Percentiles rank a stretch among this genome's conserved stretches.
phyloP scores from a whole-genome alignment of 2,113 vertebrate genomes.

The Chamaetylas fuelleborni region DNA sequence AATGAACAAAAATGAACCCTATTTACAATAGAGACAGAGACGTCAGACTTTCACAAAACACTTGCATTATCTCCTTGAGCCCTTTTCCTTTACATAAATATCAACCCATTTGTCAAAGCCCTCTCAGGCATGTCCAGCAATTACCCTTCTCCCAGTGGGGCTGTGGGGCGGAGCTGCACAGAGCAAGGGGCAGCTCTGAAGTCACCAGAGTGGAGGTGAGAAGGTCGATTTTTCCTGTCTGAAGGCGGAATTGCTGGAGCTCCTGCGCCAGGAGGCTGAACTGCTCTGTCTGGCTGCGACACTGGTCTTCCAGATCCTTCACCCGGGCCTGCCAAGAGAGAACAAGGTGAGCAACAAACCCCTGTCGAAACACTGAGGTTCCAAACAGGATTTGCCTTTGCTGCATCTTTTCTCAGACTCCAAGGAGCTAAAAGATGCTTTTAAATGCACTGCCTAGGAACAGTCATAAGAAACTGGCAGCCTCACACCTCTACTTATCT shows the following conservation, averaged over 20 bases:
- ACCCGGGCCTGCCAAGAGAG: conserved; percentile 83
- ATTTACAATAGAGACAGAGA: background rate
- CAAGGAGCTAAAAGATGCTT: background rate
- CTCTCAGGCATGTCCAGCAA: background rate
- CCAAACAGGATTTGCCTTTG: background rate
- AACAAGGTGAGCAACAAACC: background rate
- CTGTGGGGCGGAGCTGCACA: conserved; percentile 61
- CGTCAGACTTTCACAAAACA: background rate
- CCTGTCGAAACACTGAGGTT: background rate
- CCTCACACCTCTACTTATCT: background rate
- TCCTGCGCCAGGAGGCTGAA: conserved; percentile 91
- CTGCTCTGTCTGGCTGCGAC: conserved; percentile 92
- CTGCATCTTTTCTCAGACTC: background rate
- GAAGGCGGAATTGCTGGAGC: conserved; percentile 89
- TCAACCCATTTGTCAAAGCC: background rate
- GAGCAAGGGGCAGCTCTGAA: conserved; percentile 56
- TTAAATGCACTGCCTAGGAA: background rate
- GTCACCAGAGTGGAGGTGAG: conserved; percentile 77
- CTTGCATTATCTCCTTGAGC: background rate
- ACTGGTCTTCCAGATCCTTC: conserved; percentile 92
- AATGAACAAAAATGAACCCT: background rate
- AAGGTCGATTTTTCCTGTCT: conserved; percentile 86
- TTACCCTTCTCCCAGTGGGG: conserved; percentile 47
- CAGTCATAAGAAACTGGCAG: background rate
- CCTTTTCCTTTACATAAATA: background rate